Percentiles rank a stretch among this genome's conserved stretches.
These are phyloP conservation scores for Nibea coibor DNA, from an alignment of 2,113 vertebrate species.

Conservation along the genomic window DNA sequence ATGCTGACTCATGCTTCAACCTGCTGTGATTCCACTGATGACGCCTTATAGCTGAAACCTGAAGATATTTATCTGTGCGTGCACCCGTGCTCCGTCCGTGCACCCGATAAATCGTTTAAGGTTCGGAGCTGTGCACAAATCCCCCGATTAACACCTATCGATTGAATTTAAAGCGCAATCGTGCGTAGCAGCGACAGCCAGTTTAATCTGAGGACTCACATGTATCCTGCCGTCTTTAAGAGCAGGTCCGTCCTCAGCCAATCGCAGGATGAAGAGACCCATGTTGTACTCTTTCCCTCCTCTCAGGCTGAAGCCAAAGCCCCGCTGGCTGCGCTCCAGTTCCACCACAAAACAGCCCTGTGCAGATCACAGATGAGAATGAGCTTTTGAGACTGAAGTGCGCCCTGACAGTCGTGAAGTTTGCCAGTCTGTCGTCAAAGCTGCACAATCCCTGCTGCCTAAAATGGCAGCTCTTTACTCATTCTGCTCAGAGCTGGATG, in stretches of 20 bases:
- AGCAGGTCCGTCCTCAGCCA: conserved; percentile 95
- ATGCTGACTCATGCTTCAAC: too few relatives aligned
- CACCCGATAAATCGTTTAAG: too few relatives aligned
- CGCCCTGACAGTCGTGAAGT: neutral
- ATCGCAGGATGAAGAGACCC: conserved; percentile 96
- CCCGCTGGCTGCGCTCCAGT: conserved; percentile 92
- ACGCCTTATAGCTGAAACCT: too few relatives aligned
- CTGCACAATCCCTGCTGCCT: neutral
- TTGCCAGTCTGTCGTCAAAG: neutral
- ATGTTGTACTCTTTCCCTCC: conserved; percentile 99
- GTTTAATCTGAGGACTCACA: conserved; percentile 77
- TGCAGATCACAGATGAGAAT: conserved; percentile 63
- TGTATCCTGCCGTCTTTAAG: conserved; percentile 94
- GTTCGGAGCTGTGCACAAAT: neutral
- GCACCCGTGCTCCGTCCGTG: too few relatives aligned
- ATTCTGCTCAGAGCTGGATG: neutral
- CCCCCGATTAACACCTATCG: neutral
- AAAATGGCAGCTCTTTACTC: neutral
- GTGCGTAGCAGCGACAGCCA: neutral
- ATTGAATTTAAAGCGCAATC: neutral
- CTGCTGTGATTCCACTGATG: too few relatives aligned
- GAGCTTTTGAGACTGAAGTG: neutral
- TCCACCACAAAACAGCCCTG: conserved; percentile 93
- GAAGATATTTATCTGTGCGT: too few relatives aligned
- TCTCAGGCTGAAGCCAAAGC: conserved; percentile 97